A percentile compares a stretch with the other conserved stretches of the same genome.
Evolutionary conservation across 2,797 vertebrate species (phyloP).

Genomic region (Craterocephalus amniculus): DNA sequence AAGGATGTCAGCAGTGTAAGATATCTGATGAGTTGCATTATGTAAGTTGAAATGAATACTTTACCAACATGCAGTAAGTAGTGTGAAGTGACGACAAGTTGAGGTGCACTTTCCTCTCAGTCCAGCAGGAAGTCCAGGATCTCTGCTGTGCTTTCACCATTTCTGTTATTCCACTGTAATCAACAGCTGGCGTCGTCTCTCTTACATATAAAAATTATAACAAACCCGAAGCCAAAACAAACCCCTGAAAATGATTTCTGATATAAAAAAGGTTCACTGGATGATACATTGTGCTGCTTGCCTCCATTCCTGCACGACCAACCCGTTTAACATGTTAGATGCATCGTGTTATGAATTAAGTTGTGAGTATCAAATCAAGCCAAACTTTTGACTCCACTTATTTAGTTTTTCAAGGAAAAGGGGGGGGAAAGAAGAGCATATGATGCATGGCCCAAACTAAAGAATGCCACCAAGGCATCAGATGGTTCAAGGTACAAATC

Average conservation of each 20-base stretch:
- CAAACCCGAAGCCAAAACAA: slow-evolving; percentile 48
- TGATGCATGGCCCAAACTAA: slow-evolving; percentile 11
- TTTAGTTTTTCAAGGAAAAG: slow-evolving; percentile 2
- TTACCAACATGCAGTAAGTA: background rate
- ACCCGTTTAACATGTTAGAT: slow-evolving; percentile 17
- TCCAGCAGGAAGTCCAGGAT: slow-evolving; percentile 49
- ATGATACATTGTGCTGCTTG: slow-evolving; percentile 18
- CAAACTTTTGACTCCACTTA: background rate
- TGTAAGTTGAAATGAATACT: background rate
- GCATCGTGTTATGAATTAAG: slow-evolving; percentile 5
- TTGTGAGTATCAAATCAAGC: slow-evolving; percentile 21
- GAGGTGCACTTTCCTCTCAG: slow-evolving; percentile 33
- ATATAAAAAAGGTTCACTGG: slow-evolving; percentile 13
- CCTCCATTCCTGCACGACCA: slow-evolving; percentile 32
- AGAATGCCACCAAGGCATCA: slow-evolving; percentile 3
- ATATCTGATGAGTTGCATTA: background rate
- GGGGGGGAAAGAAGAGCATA: slow-evolving; percentile 20
- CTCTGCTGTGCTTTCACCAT: slow-evolving; percentile 30
- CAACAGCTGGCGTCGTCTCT: slow-evolving; percentile 54
- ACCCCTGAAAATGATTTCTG: slow-evolving; percentile 31
- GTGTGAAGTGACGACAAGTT: slow-evolving; percentile 27
- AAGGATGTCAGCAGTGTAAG: too few species aligned
- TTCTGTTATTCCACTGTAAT: slow-evolving; percentile 53
- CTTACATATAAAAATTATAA: slow-evolving; percentile 27
- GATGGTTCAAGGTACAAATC: slow-evolving; percentile 1